Percentiles rank a stretch among this genome's conserved stretches.
Conservation (phyloP, 1,140 invertebrate species). For the Chironomus striatipennis region DNA sequence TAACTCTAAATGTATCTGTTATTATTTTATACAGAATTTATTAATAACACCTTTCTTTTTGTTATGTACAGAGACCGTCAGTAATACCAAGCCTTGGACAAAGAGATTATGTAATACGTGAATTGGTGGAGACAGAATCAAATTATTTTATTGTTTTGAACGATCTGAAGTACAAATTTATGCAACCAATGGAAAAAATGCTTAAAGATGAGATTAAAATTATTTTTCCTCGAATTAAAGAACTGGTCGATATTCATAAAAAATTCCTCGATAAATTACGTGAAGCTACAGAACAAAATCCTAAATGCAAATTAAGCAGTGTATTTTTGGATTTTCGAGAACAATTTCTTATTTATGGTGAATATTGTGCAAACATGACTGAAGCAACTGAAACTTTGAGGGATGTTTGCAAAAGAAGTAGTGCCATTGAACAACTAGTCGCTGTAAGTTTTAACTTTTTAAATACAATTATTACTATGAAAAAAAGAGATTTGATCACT, state of each 20-base stretch:
- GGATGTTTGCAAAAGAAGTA: conserved; percentile 56
- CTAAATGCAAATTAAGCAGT: conserved; percentile 48
- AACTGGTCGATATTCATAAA: conserved; percentile 77
- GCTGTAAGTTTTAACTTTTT: conserved; percentile 27
- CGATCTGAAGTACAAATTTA: conserved; percentile 77
- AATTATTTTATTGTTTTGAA: conserved; percentile 93
- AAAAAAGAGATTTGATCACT: no score
- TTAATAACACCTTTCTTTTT: conserved; percentile 29
- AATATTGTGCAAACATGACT: conserved; percentile 90
- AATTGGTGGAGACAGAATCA: conserved; percentile 91
- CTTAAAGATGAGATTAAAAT: conserved; percentile 62
- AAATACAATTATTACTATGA: background rate
- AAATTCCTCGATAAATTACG: conserved; percentile 71
- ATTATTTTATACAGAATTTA: background rate
- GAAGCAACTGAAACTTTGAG: conserved; percentile 67
- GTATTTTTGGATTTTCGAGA: conserved; percentile 86
- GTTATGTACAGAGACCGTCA: conserved; percentile 40
- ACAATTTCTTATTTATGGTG: conserved; percentile 86
- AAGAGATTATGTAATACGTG: conserved; percentile 90
- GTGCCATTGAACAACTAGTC: conserved; percentile 37
- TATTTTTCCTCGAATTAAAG: conserved; percentile 87
- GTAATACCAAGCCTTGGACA: conserved; percentile 65
- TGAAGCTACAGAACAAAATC: conserved; percentile 52
- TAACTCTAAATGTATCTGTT: background rate
- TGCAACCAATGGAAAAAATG: conserved; percentile 64